Base-by-base conservation (phyloP, 2,888 invertebrate genomes). In the Criorhina ranunculi region DNA sequence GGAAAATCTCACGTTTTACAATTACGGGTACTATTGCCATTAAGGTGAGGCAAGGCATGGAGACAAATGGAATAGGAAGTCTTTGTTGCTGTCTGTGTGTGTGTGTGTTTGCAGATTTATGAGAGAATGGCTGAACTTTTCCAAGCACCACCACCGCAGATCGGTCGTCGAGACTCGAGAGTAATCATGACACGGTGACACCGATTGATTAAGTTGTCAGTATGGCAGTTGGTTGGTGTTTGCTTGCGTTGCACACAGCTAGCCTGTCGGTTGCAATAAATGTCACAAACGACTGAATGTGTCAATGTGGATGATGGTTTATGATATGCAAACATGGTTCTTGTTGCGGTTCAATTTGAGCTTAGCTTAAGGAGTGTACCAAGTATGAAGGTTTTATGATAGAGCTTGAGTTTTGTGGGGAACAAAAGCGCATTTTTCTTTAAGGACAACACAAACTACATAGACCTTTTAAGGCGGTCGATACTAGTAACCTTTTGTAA, bases 1-100 rank as follows among this genome's bases (percentile, higher is more conserved):
- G 73, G 75, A 5, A 85, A 76, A 80, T 85, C 85, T 80, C 85
- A 85, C 85, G 85, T 85, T 85, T 85, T 79, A 64, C 77, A 82
- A 76, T 82, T 81, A 24, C 24, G 24, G 24, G 2, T 4, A 4
- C 24, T 24, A 64, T 69, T 57, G 80, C 64, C 64, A 70, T 75
- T 76, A 66, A 76, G 75, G 69, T 83, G 83, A 83, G 83, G 73
- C 83, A 37, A 67, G 55, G n/a, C 40, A 60, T 6, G 59, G 46
- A 79, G 83, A 64, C 79, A 64, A 69, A 85, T 79, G 73, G 37
- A 69, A 46, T 60, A 83, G 73, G 73, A 83, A 73, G 72, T 62
- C 29, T 29, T 37, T 0, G 12, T 24, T n/a, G 29, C 19, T 29
- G 17, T 24, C 5, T 15, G 19, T 5, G 29, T 11, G 29, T 9